Base-by-base conservation (phyloP, 2,888 invertebrate genomes). In the Melanchra persicariae region DNA sequence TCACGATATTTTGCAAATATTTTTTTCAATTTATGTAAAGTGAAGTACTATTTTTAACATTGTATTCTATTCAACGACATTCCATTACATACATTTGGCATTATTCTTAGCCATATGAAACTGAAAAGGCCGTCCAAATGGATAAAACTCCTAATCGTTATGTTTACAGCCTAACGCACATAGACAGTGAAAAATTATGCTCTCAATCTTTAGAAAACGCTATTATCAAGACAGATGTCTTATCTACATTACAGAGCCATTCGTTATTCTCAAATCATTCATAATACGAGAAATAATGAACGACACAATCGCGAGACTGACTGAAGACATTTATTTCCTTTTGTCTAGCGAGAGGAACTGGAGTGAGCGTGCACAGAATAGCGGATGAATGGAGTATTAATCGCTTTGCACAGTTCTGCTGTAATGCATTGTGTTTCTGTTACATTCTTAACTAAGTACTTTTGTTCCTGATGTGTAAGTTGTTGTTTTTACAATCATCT, bases 271-370 rank as follows among this genome's bases (percentile, higher is more conserved):
- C 58, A 71, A 77, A 76, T 62, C 54, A 81, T 78, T 73, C 63
- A 60, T 72, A 77, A 74, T 79, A 83, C 79, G 71, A 81, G 80
- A 84, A 87, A 87, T 88, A 89, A 85, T 85, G 83, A 85, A 81
- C 73, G 74, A 75, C 74, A 78, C 85, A 87, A 85, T 85, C 81
- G 77, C 70, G 67, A 77, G 68, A 67, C 81, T 74, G 81, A 66
- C 73, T 80, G 81, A 74, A 67, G 59, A 72, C 74, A 77, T 85
- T 83, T 81, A 83, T 88, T 88, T 87, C 77, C 87, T 82, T 86
- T 86, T 87, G 81, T 82, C 59, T 72, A 22, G 5, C 17, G 6
- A 30, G 52, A 66, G 60, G 66, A 80, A 67, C 60, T 51, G 49
- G n/a, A 49, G 37, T 52, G 47, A 66, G 45, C 58, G 63, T 57